These are phyloP conservation scores for Pharmacophagus antenor DNA, from an alignment of 2,888 invertebrate species.

Conservation along the genomic window DNA sequence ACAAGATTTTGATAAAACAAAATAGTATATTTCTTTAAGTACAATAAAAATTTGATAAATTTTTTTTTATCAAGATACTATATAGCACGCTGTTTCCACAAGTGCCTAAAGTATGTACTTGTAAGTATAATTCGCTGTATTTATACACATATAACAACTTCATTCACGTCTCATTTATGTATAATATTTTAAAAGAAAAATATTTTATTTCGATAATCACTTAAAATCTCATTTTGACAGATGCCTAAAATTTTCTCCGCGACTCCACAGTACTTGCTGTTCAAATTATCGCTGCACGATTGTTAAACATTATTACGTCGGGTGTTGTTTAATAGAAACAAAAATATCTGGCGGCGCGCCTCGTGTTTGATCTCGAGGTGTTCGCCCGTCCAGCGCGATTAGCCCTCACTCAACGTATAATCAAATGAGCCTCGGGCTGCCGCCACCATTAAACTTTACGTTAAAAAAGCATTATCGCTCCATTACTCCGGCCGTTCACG, in stretches of 20 bases:
- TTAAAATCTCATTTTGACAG: no score
- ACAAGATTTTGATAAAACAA: no score
- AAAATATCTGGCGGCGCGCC: constrained; percentile 81
- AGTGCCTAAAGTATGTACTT: no score
- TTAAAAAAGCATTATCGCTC: constrained; percentile 35
- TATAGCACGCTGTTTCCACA: no score
- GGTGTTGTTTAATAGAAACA: constrained; percentile 82
- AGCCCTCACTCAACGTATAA: constrained; percentile 80
- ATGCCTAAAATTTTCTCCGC: constrained; percentile 21
- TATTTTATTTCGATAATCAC: no score
- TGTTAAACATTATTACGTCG: constrained; percentile 82
- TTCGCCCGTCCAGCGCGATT: constrained; percentile 81
- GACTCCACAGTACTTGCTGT: constrained; percentile 52
- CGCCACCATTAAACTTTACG: constrained; percentile 45
- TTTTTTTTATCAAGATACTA: no score
- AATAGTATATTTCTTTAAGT: no score
- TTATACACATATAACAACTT: no score
- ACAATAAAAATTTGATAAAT: no score
- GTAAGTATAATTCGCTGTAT: no score
- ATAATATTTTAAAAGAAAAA: no score
- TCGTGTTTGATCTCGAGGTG: constrained; percentile 82
- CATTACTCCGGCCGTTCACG: constrained; percentile 41
- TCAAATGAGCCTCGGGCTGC: constrained; percentile 77
- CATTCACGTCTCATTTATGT: no score
- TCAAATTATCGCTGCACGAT: constrained; percentile 80